Conservation (phyloP, 2,888 invertebrate species). For the Tyria jacobaeae region DNA sequence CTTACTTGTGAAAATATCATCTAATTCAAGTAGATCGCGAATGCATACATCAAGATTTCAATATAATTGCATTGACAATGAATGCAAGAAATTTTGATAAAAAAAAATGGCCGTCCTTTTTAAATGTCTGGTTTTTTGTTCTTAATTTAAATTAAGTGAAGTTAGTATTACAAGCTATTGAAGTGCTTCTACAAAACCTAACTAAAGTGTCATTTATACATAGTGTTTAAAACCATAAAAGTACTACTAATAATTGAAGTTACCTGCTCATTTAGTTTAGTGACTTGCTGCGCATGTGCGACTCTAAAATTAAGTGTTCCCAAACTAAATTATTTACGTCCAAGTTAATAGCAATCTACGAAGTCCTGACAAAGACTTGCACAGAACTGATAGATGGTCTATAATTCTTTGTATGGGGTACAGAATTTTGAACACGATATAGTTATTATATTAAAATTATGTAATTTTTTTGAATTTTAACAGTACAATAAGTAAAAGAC, state of each 20-base stretch:
- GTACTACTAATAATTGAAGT: not conserved
- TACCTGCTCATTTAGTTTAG: not conserved
- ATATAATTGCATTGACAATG: too few relatives aligned
- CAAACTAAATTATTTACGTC: conserved; percentile 1
- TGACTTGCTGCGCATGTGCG: not conserved
- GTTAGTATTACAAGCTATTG: too few relatives aligned
- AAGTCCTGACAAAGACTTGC: not conserved
- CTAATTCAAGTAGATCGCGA: too few relatives aligned
- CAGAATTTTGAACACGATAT: not conserved
- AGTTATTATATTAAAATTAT: too few relatives aligned
- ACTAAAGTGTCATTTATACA: not conserved
- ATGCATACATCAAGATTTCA: too few relatives aligned
- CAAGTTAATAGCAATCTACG: not conserved
- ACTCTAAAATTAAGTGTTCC: not conserved
- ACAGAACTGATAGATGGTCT: not conserved
- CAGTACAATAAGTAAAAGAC: too few relatives aligned
- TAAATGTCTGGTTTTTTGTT: too few relatives aligned
- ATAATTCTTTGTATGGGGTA: not conserved
- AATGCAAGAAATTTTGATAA: too few relatives aligned
- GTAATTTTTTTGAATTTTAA: too few relatives aligned
- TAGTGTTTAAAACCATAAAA: not conserved
- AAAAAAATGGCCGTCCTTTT: too few relatives aligned
- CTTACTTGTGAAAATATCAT: too few relatives aligned
- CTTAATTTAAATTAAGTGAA: too few relatives aligned
- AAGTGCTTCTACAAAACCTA: not conserved